Base-by-base conservation (phyloP, 2,797 vertebrate genomes). In the Oryzias dopingdopingensis region DNA sequence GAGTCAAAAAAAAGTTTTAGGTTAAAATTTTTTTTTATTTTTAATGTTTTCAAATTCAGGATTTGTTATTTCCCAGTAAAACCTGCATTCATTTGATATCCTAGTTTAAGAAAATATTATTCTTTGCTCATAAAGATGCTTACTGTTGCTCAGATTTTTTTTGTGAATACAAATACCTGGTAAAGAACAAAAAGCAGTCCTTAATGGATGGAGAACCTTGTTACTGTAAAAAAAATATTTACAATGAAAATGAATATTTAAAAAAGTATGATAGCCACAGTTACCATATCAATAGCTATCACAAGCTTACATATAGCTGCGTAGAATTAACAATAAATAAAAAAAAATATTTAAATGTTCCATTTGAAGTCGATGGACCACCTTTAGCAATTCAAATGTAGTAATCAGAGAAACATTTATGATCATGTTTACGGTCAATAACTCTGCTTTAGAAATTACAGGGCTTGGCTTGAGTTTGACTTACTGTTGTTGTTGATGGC, bases 261-360 rank as follows among this genome's bases (percentile, higher is more conserved):
- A 56, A 61, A 65, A 66, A 70, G 32, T 46, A 56, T 67, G 72
- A 77, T 71, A 77, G 68, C 83, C 80, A 74, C 67, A 86, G 81
- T 86, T 89, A 80, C 74, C 77, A 86, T 82, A 77, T 81, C 56
- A 74, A 74, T 65, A 61, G 43, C 56, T 72, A 76, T 75, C 74
- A 78, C 73, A 15, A 45, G 65, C 71, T 72, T 71, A 59, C 68
- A 26, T 59, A 65, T 40, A 67, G 73, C 64, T 70, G 58, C 50
- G 60, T 59, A 54, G 50, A 82, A 74, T 82, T 59, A 83, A 83
- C 68, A 53, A 62, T 52, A 66, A 61, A 59, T 49, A 59, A 37
- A 79, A 80, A 80, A 74, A 41, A 6, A 6, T 7, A 2, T 24
- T 6, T 6, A 1, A 6, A 7, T 29, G 60, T 58, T 72, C 65